phyloP scores from a whole-genome alignment of 2,888 invertebrate species.

The Dolichopus griseipennis region DNA sequence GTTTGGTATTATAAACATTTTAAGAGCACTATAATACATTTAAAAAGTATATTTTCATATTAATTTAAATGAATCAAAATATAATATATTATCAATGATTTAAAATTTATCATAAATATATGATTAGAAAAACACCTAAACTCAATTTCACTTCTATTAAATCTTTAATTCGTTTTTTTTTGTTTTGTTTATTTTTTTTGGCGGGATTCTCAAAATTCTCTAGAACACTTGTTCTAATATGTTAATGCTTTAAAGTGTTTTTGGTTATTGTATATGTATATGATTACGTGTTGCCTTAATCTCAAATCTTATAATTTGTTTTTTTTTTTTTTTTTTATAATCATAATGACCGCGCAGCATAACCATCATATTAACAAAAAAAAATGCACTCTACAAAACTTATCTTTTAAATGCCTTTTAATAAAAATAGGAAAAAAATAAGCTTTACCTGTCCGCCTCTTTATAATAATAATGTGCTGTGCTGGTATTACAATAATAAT shows the following conservation, averaged over 20 bases:
- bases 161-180: too few species aligned
- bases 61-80: too few species aligned
- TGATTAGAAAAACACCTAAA: constrained; percentile 2
- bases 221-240: neutral
- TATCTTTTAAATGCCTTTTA: neutral
- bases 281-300: too few species aligned
- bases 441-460: neutral
- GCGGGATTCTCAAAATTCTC: neutral
- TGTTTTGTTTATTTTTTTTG: too few species aligned
- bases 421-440: neutral
- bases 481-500: neutral
- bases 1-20: too few species aligned
- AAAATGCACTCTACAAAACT: neutral
- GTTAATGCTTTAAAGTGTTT: neutral
- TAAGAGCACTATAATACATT: too few species aligned
- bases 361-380: neutral
- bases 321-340: too few species aligned
- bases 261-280: neutral
- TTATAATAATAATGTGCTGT: neutral
- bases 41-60: too few species aligned
- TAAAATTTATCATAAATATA: neutral
- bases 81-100: too few species aligned
- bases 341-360: neutral
- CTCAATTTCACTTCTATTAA: neutral
- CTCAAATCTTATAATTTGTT: neutral